phyloP scores from a whole-genome alignment of 2,888 invertebrate species.

The Cantharis rufa region DNA sequence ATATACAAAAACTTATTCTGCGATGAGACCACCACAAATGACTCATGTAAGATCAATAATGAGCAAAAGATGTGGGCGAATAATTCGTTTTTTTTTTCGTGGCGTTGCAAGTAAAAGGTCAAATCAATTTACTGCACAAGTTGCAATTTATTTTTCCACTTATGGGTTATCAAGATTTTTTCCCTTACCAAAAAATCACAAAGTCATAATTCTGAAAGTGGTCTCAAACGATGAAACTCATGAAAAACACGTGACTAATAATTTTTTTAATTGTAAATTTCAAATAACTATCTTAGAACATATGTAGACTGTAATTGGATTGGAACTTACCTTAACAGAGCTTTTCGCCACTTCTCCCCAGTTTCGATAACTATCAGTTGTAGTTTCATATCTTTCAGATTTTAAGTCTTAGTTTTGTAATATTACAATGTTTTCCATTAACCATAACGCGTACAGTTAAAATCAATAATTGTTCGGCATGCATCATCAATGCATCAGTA shows the following conservation, averaged over 20 bases:
- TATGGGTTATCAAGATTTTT: too few relatives aligned
- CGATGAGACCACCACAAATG: neutral
- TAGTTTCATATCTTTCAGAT: slow-evolving; percentile 52
- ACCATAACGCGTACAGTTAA: neutral
- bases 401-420: neutral
- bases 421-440: neutral
- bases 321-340: slow-evolving; percentile 54
- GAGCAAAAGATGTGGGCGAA: neutral
- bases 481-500: neutral
- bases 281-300: too few relatives aligned
- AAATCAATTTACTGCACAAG: neutral
- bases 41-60: neutral
- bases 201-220: too few relatives aligned
- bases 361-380: slow-evolving; percentile 59
- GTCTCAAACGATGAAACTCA: too few relatives aligned
- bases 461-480: neutral
- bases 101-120: neutral
- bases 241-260: too few relatives aligned
- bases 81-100: neutral
- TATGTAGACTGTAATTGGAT: too few relatives aligned
- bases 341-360: slow-evolving; percentile 58
- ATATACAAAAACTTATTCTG: neutral
- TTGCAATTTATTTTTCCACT: too few relatives aligned
- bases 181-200: too few relatives aligned
- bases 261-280: too few relatives aligned